phyloP scores from a whole-genome alignment of 2,113 vertebrate genomes.

The Pitta sordida region DNA sequence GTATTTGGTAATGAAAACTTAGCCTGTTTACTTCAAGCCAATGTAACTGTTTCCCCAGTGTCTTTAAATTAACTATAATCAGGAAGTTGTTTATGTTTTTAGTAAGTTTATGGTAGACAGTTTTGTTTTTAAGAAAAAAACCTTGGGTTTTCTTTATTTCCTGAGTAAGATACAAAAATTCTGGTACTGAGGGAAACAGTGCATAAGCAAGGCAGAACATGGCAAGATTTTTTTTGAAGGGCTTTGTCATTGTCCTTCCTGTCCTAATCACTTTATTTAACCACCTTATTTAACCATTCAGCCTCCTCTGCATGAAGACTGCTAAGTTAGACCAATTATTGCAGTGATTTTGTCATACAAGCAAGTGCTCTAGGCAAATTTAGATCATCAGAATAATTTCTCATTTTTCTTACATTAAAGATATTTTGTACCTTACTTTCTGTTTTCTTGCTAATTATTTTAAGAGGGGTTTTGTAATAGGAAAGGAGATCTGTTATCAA shows the following conservation, averaged over 20 bases:
- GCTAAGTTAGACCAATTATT: neutral
- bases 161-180: neutral
- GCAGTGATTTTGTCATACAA: neutral
- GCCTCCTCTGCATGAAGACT: neutral
- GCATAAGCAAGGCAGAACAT: neutral
- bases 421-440: neutral
- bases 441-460: neutral
- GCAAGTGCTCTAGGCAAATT: neutral
- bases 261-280: neutral
- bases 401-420: neutral
- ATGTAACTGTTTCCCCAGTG: neutral
- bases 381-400: neutral
- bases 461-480: neutral
- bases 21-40: neutral
- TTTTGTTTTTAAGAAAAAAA: neutral
- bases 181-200: neutral
- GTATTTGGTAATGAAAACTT: neutral
- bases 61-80: neutral
- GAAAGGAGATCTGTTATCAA: neutral
- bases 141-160: rapidly evolving
- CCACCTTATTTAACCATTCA: neutral
- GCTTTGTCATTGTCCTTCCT: neutral
- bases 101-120: neutral
- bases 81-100: neutral
- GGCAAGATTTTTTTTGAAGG: neutral